Conservation (phyloP, 2,888 invertebrate genomes). For the Thera britannica region DNA sequence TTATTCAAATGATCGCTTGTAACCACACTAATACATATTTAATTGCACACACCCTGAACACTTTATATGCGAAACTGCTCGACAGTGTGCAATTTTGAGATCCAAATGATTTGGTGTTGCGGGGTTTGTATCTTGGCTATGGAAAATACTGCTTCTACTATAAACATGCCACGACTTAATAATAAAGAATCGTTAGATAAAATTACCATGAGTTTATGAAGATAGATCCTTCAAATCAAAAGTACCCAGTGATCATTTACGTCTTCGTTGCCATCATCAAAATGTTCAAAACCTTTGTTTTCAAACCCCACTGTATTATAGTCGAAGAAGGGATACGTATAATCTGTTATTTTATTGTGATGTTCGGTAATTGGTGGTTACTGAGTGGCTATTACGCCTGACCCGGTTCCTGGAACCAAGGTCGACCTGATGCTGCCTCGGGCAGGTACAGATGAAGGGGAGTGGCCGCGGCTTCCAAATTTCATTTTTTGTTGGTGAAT, state of each 20-base stretch:
- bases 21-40: constrained; percentile 78
- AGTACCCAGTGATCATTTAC: constrained; percentile 5
- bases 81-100: constrained; percentile 46
- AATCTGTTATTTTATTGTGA: constrained; percentile 79
- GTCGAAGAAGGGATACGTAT: constrained; percentile 58
- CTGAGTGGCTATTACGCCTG: constrained; percentile 64
- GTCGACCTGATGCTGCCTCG: constrained; percentile 59
- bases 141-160: constrained; percentile 4
- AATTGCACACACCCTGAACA: constrained; percentile 71
- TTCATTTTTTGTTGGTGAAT: constrained; percentile 51
- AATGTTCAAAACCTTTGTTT: constrained; percentile 21
- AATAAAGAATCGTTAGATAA: background rate
- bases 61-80: constrained; percentile 61
- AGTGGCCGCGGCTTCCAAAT: constrained; percentile 60
- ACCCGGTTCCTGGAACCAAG: constrained; percentile 70
- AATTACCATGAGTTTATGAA: background rate
- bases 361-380: constrained; percentile 74
- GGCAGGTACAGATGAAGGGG: constrained; percentile 65
- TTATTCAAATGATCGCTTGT: constrained; percentile 46
- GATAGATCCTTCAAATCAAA: background rate
- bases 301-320: constrained; percentile 22
- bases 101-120: constrained; percentile 23
- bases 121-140: constrained; percentile 8
- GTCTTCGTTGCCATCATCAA: constrained; percentile 10
- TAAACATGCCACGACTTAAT: background rate